Percentiles rank a stretch among this genome's conserved stretches.
Conservation (phyloP, 2,113 vertebrate genomes). For the Mormoops blainvillei region DNA sequence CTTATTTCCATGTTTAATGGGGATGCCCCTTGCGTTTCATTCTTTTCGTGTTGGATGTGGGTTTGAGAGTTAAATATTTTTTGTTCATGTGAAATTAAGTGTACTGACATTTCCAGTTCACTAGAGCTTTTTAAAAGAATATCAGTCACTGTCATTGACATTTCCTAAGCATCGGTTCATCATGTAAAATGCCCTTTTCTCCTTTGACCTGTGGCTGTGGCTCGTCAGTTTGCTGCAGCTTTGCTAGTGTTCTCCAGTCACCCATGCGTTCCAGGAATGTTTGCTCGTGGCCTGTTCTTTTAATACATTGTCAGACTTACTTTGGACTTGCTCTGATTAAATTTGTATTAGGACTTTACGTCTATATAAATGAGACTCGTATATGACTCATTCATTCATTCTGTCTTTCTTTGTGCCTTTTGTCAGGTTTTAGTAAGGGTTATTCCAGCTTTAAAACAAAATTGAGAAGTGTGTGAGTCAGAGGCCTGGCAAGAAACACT, state of each 20-base stretch:
- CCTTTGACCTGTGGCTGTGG: not conserved
- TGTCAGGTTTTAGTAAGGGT: not conserved
- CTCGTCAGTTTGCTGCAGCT: not conserved
- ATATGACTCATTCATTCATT: not conserved
- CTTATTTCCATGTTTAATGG: not conserved
- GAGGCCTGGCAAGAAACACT: not conserved
- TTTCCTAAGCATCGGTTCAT: not conserved
- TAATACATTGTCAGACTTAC: not conserved
- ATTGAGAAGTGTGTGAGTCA: not conserved
- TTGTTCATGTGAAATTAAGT: not conserved
- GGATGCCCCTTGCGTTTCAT: not conserved
- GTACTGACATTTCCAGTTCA: not conserved
- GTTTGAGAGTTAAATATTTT: not conserved
- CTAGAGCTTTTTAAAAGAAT: constrained; percentile 16
- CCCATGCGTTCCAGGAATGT: not conserved
- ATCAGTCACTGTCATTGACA: not conserved
- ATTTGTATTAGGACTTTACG: not conserved
- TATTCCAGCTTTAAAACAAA: not conserved
- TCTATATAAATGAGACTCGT: not conserved
- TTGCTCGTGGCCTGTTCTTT: not conserved
- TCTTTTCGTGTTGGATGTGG: not conserved
- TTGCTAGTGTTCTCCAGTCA: not conserved
- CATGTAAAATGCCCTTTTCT: not conserved
- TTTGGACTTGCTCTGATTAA: not conserved
- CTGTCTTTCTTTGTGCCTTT: not conserved